phyloP scores from a whole-genome alignment of 1,140 invertebrate genomes.

The Drosophila mauritiana region DNA sequence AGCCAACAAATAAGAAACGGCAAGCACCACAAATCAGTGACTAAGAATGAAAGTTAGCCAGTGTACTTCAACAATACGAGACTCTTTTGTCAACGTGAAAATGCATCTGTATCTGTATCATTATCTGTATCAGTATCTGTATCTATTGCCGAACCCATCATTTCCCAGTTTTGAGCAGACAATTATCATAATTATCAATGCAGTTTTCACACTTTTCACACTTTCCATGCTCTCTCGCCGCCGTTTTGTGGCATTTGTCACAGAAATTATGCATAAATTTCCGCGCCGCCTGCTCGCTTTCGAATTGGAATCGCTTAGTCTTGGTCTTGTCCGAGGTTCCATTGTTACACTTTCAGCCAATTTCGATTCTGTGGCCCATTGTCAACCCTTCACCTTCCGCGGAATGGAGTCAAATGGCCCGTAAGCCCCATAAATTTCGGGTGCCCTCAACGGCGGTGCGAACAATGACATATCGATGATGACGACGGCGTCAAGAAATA shows the following conservation, averaged over 20 bases:
- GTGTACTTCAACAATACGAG: constrained; percentile 9
- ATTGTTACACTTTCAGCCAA: constrained; percentile 63
- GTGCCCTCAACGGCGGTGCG: constrained; percentile 9
- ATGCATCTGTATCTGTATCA: not conserved
- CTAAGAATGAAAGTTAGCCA: constrained; percentile 73
- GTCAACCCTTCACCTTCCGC: constrained; percentile 61
- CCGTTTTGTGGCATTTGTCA: constrained; percentile 62
- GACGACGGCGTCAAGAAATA: constrained; percentile 53
- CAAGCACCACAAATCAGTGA: constrained; percentile 55
- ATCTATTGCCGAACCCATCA: constrained; percentile 49
- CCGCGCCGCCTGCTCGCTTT: constrained; percentile 59
- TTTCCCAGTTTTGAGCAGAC: constrained; percentile 20
- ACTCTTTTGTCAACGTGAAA: constrained; percentile 55
- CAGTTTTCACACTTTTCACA: constrained; percentile 66
- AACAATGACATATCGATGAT: constrained; percentile 60
- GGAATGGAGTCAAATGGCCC: not conserved
- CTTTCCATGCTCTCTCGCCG: not conserved
- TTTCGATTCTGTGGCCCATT: constrained; percentile 56
- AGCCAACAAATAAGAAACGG: constrained; percentile 45
- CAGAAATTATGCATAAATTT: constrained; percentile 75
- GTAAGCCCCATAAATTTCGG: constrained; percentile 50
- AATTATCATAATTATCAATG: constrained; percentile 81
- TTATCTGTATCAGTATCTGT: not conserved
- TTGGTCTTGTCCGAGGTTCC: constrained; percentile 12
- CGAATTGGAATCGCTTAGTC: constrained; percentile 72